Base-by-base conservation (phyloP, 2,797 vertebrate species). In the Falco rusticolus region DNA sequence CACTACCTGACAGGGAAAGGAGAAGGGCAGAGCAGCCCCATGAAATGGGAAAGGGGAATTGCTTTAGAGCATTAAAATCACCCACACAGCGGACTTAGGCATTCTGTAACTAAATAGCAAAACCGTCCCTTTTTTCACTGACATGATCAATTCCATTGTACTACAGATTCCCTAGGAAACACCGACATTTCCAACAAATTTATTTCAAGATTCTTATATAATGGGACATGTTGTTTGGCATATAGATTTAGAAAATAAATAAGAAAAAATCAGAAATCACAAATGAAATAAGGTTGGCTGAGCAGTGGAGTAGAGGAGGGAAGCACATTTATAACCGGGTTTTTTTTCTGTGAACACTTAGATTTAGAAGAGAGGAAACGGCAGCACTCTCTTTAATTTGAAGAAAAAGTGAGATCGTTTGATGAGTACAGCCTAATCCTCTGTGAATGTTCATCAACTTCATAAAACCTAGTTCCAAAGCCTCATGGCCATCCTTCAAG, bases 391-490 rank as follows among this genome's bases (percentile, higher is more conserved):
- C 22, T 87, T 84, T 90, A 93, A 89, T 90, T 89, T 70, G 39
- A 92, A 93, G 84, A 89, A 93, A 85, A 95, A 87, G 45, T 64
- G 59, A 80, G 43, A 90, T 82, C 1, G 0, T 84, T 87, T 96
- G 88, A 90, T 87, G 51, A 93, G 60, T 77, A 84, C 34, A 89
- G 41, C 11, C 60, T 93, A 94, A 92, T 91, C 71, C 86, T 92
- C 13, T 2, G 68, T 85, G 89, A 85, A 94, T 85, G 89, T 87
- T 92, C 90, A 91, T 91, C 81, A 94, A 11, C 71, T 91, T 95
- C 86, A 72, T 80, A 96, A 92, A 89, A 79, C 17, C 20, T 33
- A 66, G 66, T 20, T 93, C 78, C 81, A 93, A 87, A 94, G 53
- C 45, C 60, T 87, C 56, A 70, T 20, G 33, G 64, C 50, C 74